Percentiles rank a stretch among this genome's conserved stretches.
Conservation (phyloP, 2,113 vertebrate species). For the Hemiprocne comata region DNA sequence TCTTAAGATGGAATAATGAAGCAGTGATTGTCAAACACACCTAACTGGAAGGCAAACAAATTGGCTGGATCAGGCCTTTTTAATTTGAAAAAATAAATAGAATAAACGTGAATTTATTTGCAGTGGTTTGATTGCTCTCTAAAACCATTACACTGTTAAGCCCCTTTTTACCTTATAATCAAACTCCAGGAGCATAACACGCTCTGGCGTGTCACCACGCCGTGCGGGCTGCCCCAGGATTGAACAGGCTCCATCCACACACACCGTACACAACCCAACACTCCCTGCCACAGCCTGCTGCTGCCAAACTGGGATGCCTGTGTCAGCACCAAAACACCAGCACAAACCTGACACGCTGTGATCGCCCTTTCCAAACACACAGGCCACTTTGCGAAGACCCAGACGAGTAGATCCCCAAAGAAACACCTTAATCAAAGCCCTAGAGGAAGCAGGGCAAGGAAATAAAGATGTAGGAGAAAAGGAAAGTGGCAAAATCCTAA, state of each 20-base stretch:
- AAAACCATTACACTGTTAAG: not conserved
- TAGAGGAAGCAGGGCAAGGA: not conserved
- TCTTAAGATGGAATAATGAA: constrained; percentile 61
- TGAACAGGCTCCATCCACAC: not conserved
- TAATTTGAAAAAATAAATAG: constrained; percentile 67
- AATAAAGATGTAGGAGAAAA: not conserved
- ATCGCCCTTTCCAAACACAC: not conserved
- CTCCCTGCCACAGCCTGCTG: not conserved
- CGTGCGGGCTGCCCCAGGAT: not conserved
- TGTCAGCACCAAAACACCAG: not conserved
- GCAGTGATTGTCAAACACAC: constrained; percentile 47
- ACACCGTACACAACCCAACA: not conserved
- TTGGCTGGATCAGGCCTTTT: constrained; percentile 57
- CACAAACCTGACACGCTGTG: not conserved
- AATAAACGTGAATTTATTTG: constrained; percentile 63
- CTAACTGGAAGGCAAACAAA: constrained; percentile 64
- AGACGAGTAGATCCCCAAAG: not conserved
- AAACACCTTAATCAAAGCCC: constrained; percentile 6
- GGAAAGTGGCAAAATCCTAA: constrained; percentile 45
- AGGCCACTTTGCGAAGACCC: not conserved
- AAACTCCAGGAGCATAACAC: not conserved
- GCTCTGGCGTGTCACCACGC: not conserved
- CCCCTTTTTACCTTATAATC: constrained; percentile 26
- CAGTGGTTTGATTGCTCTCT: constrained; percentile 34
- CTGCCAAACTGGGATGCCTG: not conserved